Evolutionary conservation across 2,888 invertebrate species (phyloP), one percentile per base, ranked within the genome.

Genomic region (Rhagium mordax): DNA sequence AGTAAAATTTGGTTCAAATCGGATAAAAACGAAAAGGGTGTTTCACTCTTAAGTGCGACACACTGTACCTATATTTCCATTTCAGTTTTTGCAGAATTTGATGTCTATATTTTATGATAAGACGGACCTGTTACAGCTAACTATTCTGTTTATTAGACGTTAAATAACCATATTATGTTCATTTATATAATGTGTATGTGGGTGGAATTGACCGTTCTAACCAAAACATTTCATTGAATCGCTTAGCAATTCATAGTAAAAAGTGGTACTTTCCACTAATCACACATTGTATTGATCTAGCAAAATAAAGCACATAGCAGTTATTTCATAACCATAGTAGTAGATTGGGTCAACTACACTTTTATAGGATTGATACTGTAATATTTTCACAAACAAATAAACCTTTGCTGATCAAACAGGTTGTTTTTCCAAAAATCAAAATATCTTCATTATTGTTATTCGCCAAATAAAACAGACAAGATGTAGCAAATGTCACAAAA

Each of bases 221-320:
- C 68, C 79, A 83, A 68, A 83, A 82, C 55, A 77, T 84, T 3
- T 72, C 74, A 61, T 47, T 80, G n/a, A 82, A 83, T 66, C 60
- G 59, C 7, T 15, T 60, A 29, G 13, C 29, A 15, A 33, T 60
- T 15, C 13, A 29, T 13, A 81, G 82, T 15, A 83, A 82, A 71
- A 84, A 83, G 62, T 82, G 81, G 80, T 83, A 84, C 62, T 81
- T 83, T 72, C 77, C 82, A 7, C 70, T 83, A n/a, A 65, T 83
- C n/a, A 15, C 69, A 10, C 81, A 83, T 51, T 77, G 74, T 33
- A 57, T 83, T 24, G 82, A 82, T 74, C 75, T 79, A 74, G 77
- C 80, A 6, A 72, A 78, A 33, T 80, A 82, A 57, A 85, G 82
- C 77, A 78, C 79, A 16, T 83, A 81, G 82, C 80, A 81, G n/a